Evolutionary conservation across 2,113 vertebrate genomes (phyloP).

Genomic region (Clarias magur): DNA sequence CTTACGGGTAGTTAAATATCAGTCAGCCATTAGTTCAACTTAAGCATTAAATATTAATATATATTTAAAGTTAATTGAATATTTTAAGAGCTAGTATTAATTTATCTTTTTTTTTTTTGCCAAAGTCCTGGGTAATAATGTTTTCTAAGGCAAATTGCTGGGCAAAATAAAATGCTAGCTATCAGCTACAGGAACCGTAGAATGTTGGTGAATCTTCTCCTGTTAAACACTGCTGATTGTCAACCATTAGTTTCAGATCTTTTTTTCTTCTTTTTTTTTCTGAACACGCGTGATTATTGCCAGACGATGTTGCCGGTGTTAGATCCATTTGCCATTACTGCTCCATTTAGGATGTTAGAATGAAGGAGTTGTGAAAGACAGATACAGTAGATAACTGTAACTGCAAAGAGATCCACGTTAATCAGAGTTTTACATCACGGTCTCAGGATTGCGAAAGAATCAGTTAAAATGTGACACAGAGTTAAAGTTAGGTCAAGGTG

Average conservation of each 20-base stretch:
- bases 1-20: background rate
- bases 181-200: background rate
- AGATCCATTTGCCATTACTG: slow-evolving; percentile 19
- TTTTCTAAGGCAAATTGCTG: background rate
- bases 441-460: background rate
- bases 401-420: background rate
- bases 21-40: background rate
- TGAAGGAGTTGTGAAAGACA: slow-evolving; percentile 27
- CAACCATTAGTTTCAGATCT: background rate
- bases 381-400: background rate
- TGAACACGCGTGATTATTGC: background rate
- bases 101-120: background rate
- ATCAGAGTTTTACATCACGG: background rate
- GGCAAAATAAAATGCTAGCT: slow-evolving; percentile 7
- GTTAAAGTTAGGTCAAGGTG: background rate
- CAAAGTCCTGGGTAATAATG: background rate
- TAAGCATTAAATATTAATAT: background rate
- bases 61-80: background rate
- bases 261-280: background rate
- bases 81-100: background rate
- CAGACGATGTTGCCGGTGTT: background rate
- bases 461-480: background rate
- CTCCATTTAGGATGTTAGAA: slow-evolving; percentile 1
- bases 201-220: background rate
- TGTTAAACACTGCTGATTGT: slow-evolving; percentile 1